Base-by-base conservation (phyloP, 2,888 invertebrate genomes). In the Caenorhabditis becei region DNA sequence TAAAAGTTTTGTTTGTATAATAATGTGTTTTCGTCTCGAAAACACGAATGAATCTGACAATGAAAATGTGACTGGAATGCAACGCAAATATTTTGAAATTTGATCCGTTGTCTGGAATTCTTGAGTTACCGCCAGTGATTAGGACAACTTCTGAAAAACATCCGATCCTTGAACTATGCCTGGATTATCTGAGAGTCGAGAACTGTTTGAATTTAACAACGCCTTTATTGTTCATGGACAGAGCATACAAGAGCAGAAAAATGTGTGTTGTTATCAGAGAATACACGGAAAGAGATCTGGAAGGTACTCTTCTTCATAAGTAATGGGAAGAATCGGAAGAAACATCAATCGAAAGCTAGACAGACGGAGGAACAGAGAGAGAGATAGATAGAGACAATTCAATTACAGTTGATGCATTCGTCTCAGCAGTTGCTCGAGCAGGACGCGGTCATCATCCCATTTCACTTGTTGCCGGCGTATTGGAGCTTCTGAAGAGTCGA, bases 401-500 rank as follows among this genome's bases (percentile, higher is more conserved):
- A 20, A 35, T 66, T 63, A 71, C 47, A 71, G 54, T 47, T 67
- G 59, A 58, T 58, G 69, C 54, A 69, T 67, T 63, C 69, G 77
- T 69, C 69, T 54, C 53, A 69, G 49, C 47, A 77, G 23, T 47
- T 63, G 62, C 56, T 58, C 69, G 47, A 77, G 67, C 24, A 69
- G 72, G 61, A 62, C 35, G n/a, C 69, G 75, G 23, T 75, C 75
- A 14, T 75, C 75, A 20, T 75, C 66, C 44, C 59, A 61, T 23
- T 37, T 74, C 79, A 85, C 75, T 86, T 82, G 66, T 70, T 82
- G 80, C 80, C 83, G 78, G 84, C 86, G 70, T 71, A 79, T 69
- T 85, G 79, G 47, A 88, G 83, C 69, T 79, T 83, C 71, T 85
- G 85, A 71, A 87, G 78, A 11, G 87, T 88, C 56, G 82, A 83